phyloP scores from a whole-genome alignment of 2,113 vertebrate species.

The Cairina moschata region DNA sequence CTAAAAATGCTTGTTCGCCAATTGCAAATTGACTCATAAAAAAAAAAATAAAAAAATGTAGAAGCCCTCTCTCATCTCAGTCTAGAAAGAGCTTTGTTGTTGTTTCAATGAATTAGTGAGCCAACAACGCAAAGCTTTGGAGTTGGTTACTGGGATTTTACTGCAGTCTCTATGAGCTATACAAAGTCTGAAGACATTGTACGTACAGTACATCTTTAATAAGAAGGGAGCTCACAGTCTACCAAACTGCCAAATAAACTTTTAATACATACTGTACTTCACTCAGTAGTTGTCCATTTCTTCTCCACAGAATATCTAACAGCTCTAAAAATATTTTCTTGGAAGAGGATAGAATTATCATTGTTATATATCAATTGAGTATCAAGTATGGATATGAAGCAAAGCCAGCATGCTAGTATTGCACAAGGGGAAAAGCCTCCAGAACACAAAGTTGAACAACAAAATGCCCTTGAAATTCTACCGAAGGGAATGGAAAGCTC shows the following conservation, averaged over 20 bases:
- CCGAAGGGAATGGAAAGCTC: constrained; percentile 67
- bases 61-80: background rate
- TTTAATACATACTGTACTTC: constrained; percentile 67
- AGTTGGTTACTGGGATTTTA: constrained; percentile 70
- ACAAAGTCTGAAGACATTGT: constrained; percentile 79
- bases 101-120: constrained; percentile 50
- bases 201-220: constrained; percentile 78
- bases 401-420: constrained; percentile 86
- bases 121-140: constrained; percentile 75
- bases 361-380: constrained; percentile 73
- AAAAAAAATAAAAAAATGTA: background rate
- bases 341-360: constrained; percentile 76
- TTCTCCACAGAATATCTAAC: constrained; percentile 70
- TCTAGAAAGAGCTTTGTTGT: constrained; percentile 45
- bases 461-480: constrained; percentile 66
- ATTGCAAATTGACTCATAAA: background rate
- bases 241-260: constrained; percentile 71
- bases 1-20: background rate
- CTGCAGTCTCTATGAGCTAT: constrained; percentile 73
- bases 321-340: constrained; percentile 80
- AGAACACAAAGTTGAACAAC: constrained; percentile 73
- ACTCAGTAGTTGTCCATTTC: constrained; percentile 64
- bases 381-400: constrained; percentile 81
- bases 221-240: constrained; percentile 70
- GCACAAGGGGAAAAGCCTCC: constrained; percentile 76